A percentile compares a stretch with the other conserved stretches of the same genome.
phyloP scores from a whole-genome alignment of 1,140 invertebrate species.

The Zeugodacus cucurbitae region DNA sequence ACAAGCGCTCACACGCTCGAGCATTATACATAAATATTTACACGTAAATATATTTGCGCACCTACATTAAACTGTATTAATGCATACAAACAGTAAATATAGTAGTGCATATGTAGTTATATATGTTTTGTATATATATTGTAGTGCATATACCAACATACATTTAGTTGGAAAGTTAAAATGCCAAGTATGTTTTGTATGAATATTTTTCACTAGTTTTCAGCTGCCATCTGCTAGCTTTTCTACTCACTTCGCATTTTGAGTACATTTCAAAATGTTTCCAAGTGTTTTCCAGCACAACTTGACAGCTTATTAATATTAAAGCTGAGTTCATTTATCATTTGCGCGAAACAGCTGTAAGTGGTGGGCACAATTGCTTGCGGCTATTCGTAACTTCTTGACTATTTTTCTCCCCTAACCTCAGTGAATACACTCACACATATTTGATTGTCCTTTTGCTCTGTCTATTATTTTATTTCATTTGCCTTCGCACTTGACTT shows the following conservation, averaged over 20 bases:
- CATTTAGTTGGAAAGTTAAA: constrained; percentile 7
- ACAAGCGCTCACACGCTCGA: neutral
- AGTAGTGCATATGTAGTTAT: neutral
- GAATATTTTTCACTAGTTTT: constrained; percentile 23
- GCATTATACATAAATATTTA: neutral
- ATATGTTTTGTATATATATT: neutral
- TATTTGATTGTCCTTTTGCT: neutral
- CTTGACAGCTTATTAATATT: constrained; percentile 35
- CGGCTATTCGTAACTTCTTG: neutral
- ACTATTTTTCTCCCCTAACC: neutral
- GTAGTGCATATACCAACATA: neutral
- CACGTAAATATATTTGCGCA: neutral
- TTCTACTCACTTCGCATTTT: neutral
- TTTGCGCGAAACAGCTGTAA: constrained; percentile 22
- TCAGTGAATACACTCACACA: neutral
- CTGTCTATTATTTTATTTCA: constrained; percentile 19
- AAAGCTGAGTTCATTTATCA: constrained; percentile 12
- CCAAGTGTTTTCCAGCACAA: neutral
- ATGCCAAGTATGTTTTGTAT: constrained; percentile 16
- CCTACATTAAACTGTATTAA: neutral
- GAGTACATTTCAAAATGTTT: neutral
- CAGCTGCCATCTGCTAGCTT: constrained; percentile 8
- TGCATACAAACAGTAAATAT: neutral
- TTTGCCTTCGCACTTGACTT: constrained; percentile 1
- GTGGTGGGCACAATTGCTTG: constrained; percentile 27